Evolutionary conservation across 2,888 invertebrate species (phyloP).

Genomic region (Scaptomyza parva): DNA sequence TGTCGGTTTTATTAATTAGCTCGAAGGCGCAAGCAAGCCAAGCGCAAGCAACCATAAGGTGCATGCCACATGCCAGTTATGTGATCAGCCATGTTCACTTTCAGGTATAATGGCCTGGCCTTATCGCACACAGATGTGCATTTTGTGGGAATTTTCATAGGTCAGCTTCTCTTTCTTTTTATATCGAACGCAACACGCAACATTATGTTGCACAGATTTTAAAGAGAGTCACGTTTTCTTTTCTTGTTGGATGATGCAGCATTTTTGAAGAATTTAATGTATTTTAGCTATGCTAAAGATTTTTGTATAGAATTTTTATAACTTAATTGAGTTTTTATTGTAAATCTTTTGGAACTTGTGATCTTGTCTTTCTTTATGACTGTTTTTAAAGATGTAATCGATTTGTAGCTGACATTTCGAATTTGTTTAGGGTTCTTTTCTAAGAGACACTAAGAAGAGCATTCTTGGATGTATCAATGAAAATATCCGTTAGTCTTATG

Average conservation of each 20-base stretch:
- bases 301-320: background rate
- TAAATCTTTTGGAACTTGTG: too few relatives aligned
- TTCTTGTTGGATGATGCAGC: background rate
- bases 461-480: background rate
- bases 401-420: too few relatives aligned
- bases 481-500: too few relatives aligned
- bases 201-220: conserved; percentile 12
- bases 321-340: background rate
- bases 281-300: background rate
- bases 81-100: conserved; percentile 40
- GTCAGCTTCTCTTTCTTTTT: conserved; percentile 1
- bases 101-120: conserved; percentile 5
- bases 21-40: conserved; percentile 23
- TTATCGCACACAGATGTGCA: conserved; percentile 29
- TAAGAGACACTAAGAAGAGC: background rate
- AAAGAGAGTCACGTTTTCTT: conserved; percentile 1
- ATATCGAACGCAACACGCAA: conserved; percentile 2
- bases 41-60: conserved; percentile 33
- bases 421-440: too few relatives aligned
- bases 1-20: conserved; percentile 74
- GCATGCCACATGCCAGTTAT: conserved; percentile 46
- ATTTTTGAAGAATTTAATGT: background rate
- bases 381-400: too few relatives aligned
- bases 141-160: conserved; percentile 17
- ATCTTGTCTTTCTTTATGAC: too few relatives aligned